phyloP scores from a whole-genome alignment of 1,140 invertebrate genomes.

The Psix sp. region DNA sequence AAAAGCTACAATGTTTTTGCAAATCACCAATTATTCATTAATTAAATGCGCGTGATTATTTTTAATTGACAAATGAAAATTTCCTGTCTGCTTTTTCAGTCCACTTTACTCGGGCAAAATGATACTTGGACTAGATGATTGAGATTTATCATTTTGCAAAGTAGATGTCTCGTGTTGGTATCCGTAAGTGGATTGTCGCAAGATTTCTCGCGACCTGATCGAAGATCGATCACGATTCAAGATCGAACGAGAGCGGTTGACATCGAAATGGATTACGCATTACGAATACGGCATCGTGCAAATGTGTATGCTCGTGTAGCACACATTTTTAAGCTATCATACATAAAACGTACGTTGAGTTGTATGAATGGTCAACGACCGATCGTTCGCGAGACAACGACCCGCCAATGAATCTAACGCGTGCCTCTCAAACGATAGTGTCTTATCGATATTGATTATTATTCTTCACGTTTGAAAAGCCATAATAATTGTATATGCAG shows the following conservation, averaged over 20 bases:
- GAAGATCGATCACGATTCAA: conserved; percentile 45
- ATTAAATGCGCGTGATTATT: too few relatives aligned
- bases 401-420: conserved; percentile 29
- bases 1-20: too few relatives aligned
- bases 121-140: conserved; percentile 3
- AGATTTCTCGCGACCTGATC: conserved; percentile 43
- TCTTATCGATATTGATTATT: not conserved
- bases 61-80: too few relatives aligned
- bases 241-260: conserved; percentile 47
- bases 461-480: not conserved
- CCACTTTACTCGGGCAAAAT: conserved; percentile 13
- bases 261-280: conserved; percentile 57
- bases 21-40: too few relatives aligned
- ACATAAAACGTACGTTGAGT: conserved; percentile 23
- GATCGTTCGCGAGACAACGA: conserved; percentile 48
- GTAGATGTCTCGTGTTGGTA: conserved; percentile 6
- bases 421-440: not conserved
- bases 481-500: too few relatives aligned
- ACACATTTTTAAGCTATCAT: conserved; percentile 45
- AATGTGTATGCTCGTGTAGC: conserved; percentile 25
- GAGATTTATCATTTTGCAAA: conserved; percentile 36
- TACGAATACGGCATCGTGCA: conserved; percentile 25
- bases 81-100: too few relatives aligned
- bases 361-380: conserved; percentile 50
- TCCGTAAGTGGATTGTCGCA: conserved; percentile 49